Percentiles rank a stretch among this genome's conserved stretches.
These are phyloP conservation scores for Tetragonisca angustula DNA, from an alignment of 2,888 invertebrate genomes.

Conservation along the genomic window DNA sequence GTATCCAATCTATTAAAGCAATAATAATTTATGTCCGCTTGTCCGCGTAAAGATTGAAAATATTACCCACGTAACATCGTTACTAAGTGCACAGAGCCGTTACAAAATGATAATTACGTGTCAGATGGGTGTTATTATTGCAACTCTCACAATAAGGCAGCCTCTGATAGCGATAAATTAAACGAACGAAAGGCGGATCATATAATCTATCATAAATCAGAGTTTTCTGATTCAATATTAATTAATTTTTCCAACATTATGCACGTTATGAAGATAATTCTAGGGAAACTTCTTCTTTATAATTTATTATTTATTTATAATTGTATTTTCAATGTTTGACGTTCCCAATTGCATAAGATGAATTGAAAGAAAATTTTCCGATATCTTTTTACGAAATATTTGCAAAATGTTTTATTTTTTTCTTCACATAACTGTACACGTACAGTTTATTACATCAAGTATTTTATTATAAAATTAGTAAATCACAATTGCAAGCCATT, in stretches of 20 bases:
- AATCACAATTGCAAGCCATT: too few species aligned
- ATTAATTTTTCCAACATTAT: neutral
- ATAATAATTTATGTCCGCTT: conserved; percentile 42
- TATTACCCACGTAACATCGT: conserved; percentile 35
- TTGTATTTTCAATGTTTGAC: too few species aligned
- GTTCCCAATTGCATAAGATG: too few species aligned
- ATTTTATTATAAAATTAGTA: too few species aligned
- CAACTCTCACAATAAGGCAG: conserved; percentile 25
- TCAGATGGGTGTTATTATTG: conserved; percentile 53
- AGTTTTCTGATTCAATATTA: neutral
- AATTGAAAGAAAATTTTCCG: too few species aligned
- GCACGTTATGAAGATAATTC: too few species aligned
- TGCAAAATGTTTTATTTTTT: too few species aligned
- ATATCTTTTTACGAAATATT: too few species aligned
- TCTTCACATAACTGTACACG: too few species aligned
- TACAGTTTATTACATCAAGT: too few species aligned
- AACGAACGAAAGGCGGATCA: conserved; percentile 27
- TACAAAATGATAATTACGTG: conserved; percentile 56
- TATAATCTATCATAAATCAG: conserved; percentile 33
- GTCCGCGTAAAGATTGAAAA: conserved; percentile 32
- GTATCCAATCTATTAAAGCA: conserved; percentile 55
- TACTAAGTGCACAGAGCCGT: conserved; percentile 36
- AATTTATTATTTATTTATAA: too few species aligned
- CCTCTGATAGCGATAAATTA: conserved; percentile 19
- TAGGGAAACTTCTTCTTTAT: too few species aligned